Percentiles rank a stretch among this genome's conserved stretches.
These are phyloP conservation scores for Daktulosphaira vitifoliae DNA, from an alignment of 1,140 invertebrate genomes.

Conservation along the genomic window DNA sequence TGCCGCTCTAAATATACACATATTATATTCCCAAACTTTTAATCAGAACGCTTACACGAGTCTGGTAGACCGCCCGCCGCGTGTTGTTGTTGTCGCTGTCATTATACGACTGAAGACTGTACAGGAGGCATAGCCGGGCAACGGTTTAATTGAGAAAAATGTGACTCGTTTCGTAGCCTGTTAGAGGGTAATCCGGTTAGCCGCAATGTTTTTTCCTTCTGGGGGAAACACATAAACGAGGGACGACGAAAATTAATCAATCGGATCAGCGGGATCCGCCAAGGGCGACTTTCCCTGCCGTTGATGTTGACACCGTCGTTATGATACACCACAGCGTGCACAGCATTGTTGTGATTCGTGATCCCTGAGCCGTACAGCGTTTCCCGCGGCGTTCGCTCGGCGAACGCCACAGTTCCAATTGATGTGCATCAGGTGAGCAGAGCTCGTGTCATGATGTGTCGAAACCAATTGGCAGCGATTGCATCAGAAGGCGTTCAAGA, in stretches of 20 bases:
- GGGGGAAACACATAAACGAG: slow-evolving; percentile 2
- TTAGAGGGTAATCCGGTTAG: slow-evolving; percentile 23
- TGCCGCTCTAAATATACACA: background rate
- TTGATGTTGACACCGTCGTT: background rate
- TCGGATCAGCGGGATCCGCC: slow-evolving; percentile 24
- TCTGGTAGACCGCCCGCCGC: background rate
- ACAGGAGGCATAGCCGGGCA: background rate
- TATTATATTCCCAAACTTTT: background rate
- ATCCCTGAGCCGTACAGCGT: too few species aligned
- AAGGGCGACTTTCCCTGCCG: background rate
- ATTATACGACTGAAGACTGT: too few species aligned
- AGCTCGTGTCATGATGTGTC: too few species aligned
- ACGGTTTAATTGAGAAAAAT: slow-evolving; percentile 29
- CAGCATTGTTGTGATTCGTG: too few species aligned
- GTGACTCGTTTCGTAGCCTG: slow-evolving; percentile 2
- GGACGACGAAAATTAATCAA: slow-evolving; percentile 23
- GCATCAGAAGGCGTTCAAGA: too few species aligned
- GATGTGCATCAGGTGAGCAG: too few species aligned
- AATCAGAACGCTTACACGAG: background rate
- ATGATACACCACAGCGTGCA: background rate
- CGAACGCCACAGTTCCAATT: too few species aligned
- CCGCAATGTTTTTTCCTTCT: background rate
- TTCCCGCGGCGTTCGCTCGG: too few species aligned
- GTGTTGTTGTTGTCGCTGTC: background rate
- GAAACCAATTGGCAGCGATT: too few species aligned